These are phyloP conservation scores for Automeris io DNA, from an alignment of 2,888 invertebrate genomes.

Conservation along the genomic window DNA sequence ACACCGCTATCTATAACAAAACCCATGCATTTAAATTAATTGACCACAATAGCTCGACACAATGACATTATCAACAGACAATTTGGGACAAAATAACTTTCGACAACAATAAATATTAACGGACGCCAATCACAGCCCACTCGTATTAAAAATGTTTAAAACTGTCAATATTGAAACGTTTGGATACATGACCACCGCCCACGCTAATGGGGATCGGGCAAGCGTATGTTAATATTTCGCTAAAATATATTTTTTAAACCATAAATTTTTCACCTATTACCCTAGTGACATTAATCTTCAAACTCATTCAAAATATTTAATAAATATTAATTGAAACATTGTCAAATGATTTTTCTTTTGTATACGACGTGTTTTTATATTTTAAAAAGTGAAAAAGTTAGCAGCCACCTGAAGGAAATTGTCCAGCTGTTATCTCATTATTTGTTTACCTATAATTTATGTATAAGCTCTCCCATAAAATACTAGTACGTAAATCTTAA, in stretches of 20 bases:
- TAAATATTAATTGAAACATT: constrained; percentile 11
- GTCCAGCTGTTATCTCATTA: no score
- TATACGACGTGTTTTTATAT: no score
- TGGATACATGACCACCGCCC: not conserved
- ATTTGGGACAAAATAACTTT: constrained; percentile 8
- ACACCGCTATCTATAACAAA: no score
- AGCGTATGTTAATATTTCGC: not conserved
- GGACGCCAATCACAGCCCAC: constrained; percentile 15
- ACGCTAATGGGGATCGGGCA: not conserved
- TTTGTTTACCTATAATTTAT: no score
- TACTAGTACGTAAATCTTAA: no score
- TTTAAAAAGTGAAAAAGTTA: no score
- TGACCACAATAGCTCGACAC: not conserved
- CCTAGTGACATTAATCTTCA: not conserved
- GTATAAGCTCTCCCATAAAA: no score
- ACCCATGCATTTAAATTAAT: no score
- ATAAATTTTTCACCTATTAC: constrained; percentile 4
- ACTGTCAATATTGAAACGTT: constrained; percentile 3
- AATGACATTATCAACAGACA: not conserved
- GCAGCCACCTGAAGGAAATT: no score
- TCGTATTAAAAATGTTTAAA: constrained; percentile 14
- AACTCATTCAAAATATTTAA: not conserved
- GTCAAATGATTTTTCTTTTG: no score
- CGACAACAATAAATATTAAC: constrained; percentile 16
- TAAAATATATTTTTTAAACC: not conserved